Conservation (phyloP, 2,888 invertebrate species). For the Scaptomyza caliginosa region DNA sequence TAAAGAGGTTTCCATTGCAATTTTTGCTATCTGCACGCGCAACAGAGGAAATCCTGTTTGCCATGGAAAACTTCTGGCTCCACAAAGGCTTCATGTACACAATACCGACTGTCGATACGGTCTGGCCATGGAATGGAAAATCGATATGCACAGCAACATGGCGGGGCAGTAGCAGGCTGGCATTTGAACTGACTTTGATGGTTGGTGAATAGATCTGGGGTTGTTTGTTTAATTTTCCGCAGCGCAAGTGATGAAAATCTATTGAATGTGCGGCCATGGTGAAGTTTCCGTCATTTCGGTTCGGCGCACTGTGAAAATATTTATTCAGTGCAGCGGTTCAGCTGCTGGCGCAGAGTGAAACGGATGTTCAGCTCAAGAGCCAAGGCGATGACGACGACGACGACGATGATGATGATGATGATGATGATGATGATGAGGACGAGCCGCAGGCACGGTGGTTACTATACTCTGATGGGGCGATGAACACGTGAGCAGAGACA, state of each 20-base stretch:
- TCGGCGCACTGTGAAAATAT: slow-evolving; percentile 61
- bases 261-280: slow-evolving; percentile 59
- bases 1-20: slow-evolving; percentile 23
- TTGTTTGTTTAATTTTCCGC: slow-evolving; percentile 80
- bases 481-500: slow-evolving; percentile 5
- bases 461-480: slow-evolving; percentile 29
- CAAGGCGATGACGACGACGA: slow-evolving; percentile 39
- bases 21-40: slow-evolving; percentile 51
- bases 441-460: slow-evolving; percentile 12
- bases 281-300: slow-evolving; percentile 42
- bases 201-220: slow-evolving; percentile 45
- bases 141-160: slow-evolving; percentile 61
- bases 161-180: slow-evolving; percentile 25
- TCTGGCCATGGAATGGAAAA: slow-evolving; percentile 53
- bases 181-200: slow-evolving; percentile 8
- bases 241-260: slow-evolving; percentile 80
- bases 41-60: slow-evolving; percentile 65
- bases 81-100: slow-evolving; percentile 16
- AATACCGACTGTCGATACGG: slow-evolving; percentile 10
- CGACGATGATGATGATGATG: slow-evolving; percentile 26
- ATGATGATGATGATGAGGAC: no score
- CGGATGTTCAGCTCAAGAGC: slow-evolving; percentile 59
- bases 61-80: slow-evolving; percentile 26
- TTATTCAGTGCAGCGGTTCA: slow-evolving; percentile 55
- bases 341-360: slow-evolving; percentile 54